Evolutionary conservation across 2,888 invertebrate genomes (phyloP).

Genomic region (Leptura quadrifasciata): DNA sequence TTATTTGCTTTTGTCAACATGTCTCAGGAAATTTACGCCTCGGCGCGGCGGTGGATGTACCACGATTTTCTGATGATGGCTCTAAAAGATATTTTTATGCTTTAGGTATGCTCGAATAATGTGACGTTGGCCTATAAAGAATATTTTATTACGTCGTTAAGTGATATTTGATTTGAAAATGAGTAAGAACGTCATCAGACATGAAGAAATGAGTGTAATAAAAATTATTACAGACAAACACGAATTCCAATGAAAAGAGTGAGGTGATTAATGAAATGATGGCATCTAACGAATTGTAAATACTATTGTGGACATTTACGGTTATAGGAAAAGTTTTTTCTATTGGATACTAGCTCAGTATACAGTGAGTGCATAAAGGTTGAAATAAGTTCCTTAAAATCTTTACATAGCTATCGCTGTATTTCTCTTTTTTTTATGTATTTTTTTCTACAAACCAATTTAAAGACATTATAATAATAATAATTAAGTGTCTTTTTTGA

Average conservation of each 20-base stretch:
- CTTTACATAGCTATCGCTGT: no score
- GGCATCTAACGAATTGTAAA: background rate
- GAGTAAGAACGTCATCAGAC: background rate
- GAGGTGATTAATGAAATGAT: background rate
- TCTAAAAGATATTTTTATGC: conserved; percentile 10
- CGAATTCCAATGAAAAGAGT: background rate
- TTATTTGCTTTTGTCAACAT: conserved; percentile 32
- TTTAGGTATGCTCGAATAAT: conserved; percentile 4
- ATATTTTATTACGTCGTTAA: conserved; percentile 9
- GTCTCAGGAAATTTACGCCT: conserved; percentile 32
- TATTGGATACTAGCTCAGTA: no score
- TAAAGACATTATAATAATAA: no score
- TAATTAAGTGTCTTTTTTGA: no score
- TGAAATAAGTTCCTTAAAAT: no score
- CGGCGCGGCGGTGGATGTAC: background rate
- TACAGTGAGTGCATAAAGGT: no score
- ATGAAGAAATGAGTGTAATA: background rate
- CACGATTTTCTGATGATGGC: background rate
- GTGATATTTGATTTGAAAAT: conserved; percentile 7
- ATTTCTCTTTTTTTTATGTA: no score
- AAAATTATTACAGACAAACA: background rate
- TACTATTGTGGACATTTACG: background rate
- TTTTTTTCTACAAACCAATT: no score
- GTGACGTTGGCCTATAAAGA: conserved; percentile 8
- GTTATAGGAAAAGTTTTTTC: no score